Conservation (phyloP, 2,113 vertebrate genomes). For the Oryctolagus cuniculus region DNA sequence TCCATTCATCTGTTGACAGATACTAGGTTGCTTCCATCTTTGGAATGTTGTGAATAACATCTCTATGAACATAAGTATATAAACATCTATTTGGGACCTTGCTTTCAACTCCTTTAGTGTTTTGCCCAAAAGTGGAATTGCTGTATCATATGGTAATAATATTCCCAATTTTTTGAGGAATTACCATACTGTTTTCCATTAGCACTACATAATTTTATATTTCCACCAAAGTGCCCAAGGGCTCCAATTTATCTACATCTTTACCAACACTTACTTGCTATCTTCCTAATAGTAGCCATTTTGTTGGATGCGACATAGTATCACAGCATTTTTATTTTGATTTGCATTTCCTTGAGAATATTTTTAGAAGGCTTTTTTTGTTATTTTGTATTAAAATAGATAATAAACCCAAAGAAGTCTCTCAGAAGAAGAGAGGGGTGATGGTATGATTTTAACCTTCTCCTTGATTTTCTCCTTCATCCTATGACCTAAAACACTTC, state of each 20-base stretch:
- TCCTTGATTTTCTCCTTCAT: background rate
- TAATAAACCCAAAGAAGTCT: background rate
- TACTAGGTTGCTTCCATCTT: background rate
- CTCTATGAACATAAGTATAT: background rate
- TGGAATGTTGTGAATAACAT: background rate
- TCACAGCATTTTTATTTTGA: background rate
- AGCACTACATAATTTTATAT: background rate
- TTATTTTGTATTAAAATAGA: background rate
- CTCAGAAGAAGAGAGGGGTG: background rate
- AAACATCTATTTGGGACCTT: background rate
- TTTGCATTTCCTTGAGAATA: background rate
- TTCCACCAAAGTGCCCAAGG: background rate
- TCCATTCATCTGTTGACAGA: background rate
- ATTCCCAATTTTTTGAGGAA: background rate
- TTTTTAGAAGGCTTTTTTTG: background rate
- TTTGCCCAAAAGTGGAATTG: background rate
- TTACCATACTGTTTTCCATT: background rate
- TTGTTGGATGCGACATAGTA: background rate
- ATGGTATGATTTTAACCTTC: background rate
- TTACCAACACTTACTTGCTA: background rate
- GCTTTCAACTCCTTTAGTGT: background rate
- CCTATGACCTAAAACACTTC: background rate
- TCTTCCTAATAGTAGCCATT: background rate
- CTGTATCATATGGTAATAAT: background rate
- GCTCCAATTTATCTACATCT: background rate